phyloP scores from a whole-genome alignment of 2,113 vertebrate genomes.

The Leucoraja erinaceus region DNA sequence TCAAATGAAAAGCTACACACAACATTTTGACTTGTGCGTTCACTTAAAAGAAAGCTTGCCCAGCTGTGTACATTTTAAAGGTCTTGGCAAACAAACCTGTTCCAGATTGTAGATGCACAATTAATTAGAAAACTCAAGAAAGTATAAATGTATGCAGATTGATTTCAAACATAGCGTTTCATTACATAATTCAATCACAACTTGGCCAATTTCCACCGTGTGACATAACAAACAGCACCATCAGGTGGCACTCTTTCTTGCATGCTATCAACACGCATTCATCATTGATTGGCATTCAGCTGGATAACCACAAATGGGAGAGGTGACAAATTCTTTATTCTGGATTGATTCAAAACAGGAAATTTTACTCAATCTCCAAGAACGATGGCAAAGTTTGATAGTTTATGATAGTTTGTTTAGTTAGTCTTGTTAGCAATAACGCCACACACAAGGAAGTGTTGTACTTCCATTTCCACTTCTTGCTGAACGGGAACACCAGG shows the following conservation, averaged over 20 bases:
- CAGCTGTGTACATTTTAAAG: neutral
- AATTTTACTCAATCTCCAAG: neutral
- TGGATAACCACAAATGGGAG: neutral
- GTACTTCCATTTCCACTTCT: neutral
- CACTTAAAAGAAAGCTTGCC: neutral
- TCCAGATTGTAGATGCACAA: constrained; percentile 17
- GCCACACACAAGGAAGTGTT: neutral
- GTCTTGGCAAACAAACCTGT: neutral
- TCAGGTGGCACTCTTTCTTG: neutral
- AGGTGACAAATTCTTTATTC: neutral
- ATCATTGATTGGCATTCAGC: neutral
- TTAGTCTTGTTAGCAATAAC: neutral
- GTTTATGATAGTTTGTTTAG: neutral
- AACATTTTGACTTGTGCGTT: neutral
- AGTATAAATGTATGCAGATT: constrained; percentile 10
- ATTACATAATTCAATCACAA: constrained; percentile 5
- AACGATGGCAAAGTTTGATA: neutral
- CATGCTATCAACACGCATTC: neutral
- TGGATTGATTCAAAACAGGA: neutral
- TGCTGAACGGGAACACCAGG: neutral
- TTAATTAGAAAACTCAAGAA: constrained; percentile 12
- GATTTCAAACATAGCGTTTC: neutral
- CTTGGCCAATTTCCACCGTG: neutral
- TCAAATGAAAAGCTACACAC: neutral
- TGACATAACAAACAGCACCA: neutral